These are phyloP conservation scores for Phoxinus dragarum DNA, from an alignment of 2,797 vertebrate species.

Conservation along the genomic window DNA sequence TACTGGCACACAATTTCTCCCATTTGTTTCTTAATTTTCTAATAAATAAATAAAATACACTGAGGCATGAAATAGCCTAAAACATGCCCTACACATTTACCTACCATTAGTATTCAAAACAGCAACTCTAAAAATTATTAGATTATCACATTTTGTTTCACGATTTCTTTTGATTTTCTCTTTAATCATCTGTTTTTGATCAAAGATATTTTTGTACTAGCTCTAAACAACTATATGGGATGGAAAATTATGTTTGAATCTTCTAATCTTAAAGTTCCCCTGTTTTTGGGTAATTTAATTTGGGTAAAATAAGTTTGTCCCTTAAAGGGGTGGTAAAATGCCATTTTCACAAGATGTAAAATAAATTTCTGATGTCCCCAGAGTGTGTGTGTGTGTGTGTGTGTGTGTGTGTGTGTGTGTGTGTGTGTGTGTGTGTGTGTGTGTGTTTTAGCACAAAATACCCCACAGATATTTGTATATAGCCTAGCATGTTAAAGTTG, in stretches of 20 bases:
- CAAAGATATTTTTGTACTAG: too few relatives aligned
- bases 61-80: neutral
- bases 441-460: too few relatives aligned
- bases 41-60: neutral
- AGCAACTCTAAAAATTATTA: neutral
- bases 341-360: too few relatives aligned
- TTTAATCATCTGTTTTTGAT: neutral
- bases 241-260: neutral
- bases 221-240: neutral
- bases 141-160: neutral
- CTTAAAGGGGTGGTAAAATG: too few relatives aligned
- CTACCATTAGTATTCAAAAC: neutral
- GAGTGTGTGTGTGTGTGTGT: too few relatives aligned
- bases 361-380: too few relatives aligned
- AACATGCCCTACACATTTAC: neutral
- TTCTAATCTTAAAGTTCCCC: neutral
- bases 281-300: too few relatives aligned
- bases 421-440: too few relatives aligned
- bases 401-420: too few relatives aligned
- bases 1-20: neutral
- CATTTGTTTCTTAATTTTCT: neutral
- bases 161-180: neutral
- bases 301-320: too few relatives aligned
- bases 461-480: too few relatives aligned
- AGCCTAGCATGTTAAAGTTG: too few relatives aligned